Percentiles rank a stretch among this genome's conserved stretches.
These are phyloP conservation scores for Acanthoscelides obtectus DNA, from an alignment of 2,888 invertebrate genomes.

Conservation along the genomic window DNA sequence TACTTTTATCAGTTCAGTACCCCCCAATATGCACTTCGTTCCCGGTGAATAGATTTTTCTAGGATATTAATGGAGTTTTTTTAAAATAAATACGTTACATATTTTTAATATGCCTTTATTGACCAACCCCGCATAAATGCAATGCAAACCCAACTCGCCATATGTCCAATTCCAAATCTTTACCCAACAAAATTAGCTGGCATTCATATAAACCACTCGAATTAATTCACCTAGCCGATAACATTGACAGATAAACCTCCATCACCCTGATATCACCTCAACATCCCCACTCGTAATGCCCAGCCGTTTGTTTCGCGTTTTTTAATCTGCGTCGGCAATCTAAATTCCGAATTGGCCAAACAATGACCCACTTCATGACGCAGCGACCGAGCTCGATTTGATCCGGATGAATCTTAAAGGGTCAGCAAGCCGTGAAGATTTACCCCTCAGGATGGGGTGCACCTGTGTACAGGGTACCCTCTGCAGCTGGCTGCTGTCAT, in stretches of 20 bases:
- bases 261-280: neutral
- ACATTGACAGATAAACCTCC: neutral
- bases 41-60: no score
- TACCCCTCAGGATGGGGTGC: slow-evolving; percentile 30
- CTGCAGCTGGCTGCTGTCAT: neutral
- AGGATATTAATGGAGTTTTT: no score
- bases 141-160: no score
- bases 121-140: no score
- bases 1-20: no score
- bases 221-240: neutral
- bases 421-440: slow-evolving; percentile 37
- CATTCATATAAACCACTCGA: neutral
- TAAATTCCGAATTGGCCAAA: slow-evolving; percentile 20
- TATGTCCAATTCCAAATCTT: neutral
- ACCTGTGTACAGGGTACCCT: slow-evolving; percentile 28
- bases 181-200: neutral
- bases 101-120: no score
- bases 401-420: slow-evolving; percentile 27
- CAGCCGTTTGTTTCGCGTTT: slow-evolving; percentile 4
- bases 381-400: slow-evolving; percentile 17
- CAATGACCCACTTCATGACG: slow-evolving; percentile 22
- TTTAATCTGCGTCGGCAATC: slow-evolving; percentile 23
- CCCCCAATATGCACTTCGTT: no score
- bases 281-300: neutral
- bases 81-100: no score